Percentiles rank a stretch among this genome's conserved stretches.
Evolutionary conservation across 2,888 invertebrate species (phyloP).

Genomic region (Xiphydria camelus): DNA sequence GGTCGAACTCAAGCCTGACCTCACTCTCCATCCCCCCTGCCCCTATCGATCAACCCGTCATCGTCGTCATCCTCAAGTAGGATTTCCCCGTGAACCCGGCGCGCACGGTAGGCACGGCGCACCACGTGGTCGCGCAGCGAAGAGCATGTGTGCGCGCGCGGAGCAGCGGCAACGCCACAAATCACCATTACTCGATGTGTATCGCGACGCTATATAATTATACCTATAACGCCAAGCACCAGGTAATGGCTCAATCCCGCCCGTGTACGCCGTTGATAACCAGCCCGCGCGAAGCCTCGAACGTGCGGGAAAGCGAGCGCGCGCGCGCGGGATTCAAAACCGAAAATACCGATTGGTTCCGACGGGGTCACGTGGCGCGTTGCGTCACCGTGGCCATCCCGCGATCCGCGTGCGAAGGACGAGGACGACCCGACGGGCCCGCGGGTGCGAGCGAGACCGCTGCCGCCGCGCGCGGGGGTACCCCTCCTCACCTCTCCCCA

Average conservation of each 20-base stretch:
- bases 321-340: constrained; percentile 44
- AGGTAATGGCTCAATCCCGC: constrained; percentile 58
- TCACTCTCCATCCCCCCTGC: too few species aligned
- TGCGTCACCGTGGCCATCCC: constrained; percentile 41
- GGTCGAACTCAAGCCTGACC: too few species aligned
- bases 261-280: constrained; percentile 54
- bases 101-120: constrained; percentile 11
- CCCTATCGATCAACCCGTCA: too few species aligned
- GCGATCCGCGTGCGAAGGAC: constrained; percentile 26
- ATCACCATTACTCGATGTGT: constrained; percentile 59
- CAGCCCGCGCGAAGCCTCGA: constrained; percentile 10
- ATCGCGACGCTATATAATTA: constrained; percentile 57
- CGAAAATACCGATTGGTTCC: constrained; percentile 25
- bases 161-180: constrained; percentile 49
- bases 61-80: too few species aligned
- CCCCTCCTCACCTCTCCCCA: constrained; percentile 40
- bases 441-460: constrained; percentile 13
- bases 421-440: constrained; percentile 21
- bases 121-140: constrained; percentile 22
- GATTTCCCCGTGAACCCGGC: too few species aligned
- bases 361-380: constrained; percentile 31
- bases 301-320: neutral
- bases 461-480: constrained; percentile 4
- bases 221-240: constrained; percentile 55
- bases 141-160: constrained; percentile 38